Percentiles rank a stretch among this genome's conserved stretches.
phyloP scores from a whole-genome alignment of 2,888 invertebrate genomes.

The Helleia helle region DNA sequence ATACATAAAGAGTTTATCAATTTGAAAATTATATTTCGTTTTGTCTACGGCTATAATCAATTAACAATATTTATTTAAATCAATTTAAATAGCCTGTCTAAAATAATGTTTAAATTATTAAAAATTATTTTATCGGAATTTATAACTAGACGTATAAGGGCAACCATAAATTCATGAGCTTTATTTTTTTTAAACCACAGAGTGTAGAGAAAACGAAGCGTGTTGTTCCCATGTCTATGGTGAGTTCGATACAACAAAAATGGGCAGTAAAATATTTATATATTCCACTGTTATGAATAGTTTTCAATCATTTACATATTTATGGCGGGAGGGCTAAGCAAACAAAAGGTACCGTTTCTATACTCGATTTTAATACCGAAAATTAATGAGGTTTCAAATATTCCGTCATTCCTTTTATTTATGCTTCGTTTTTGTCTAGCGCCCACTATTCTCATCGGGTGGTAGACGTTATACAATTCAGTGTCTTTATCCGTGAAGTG shows the following conservation, averaged over 20 bases:
- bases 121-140: no score
- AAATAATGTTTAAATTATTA: no score
- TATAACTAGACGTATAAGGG: no score
- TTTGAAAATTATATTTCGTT: no score
- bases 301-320: conserved; percentile 62
- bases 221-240: neutral
- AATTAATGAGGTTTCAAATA: conserved; percentile 1
- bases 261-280: conserved; percentile 43
- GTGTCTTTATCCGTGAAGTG: no score
- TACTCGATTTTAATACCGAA: conserved; percentile 48
- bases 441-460: neutral
- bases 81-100: no score
- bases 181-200: neutral
- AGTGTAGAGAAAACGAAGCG: neutral
- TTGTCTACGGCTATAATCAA: no score
- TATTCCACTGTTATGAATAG: conserved; percentile 65
- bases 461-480: neutral
- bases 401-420: conserved; percentile 1
- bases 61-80: no score
- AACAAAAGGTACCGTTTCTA: conserved; percentile 47
- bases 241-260: conserved; percentile 19
- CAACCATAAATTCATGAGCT: no score
- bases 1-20: no score
- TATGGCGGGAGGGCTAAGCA: conserved; percentile 39
- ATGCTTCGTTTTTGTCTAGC: neutral